Conservation (phyloP, 1,140 invertebrate species). For the Colletes latitarsis region DNA sequence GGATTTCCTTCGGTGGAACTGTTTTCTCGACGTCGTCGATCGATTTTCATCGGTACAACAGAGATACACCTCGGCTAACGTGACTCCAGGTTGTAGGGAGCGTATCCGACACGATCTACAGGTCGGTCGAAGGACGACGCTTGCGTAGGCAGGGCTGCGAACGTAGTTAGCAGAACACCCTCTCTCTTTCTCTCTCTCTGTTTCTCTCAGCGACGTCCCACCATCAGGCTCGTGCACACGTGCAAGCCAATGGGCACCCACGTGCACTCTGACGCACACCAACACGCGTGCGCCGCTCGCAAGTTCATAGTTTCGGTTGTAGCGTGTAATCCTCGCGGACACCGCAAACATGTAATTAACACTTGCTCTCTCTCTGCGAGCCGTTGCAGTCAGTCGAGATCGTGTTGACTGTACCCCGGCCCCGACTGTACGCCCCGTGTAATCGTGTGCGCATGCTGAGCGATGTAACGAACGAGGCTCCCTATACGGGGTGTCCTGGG, state of each 20-base stretch:
- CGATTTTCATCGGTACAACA: constrained; percentile 28
- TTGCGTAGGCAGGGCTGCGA: constrained; percentile 13
- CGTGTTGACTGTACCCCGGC: constrained; percentile 49
- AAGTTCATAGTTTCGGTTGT: constrained; percentile 80
- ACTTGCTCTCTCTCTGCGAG: constrained; percentile 72
- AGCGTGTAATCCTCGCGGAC: constrained; percentile 80
- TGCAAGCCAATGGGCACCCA: background rate
- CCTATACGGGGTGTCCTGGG: background rate
- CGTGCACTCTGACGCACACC: constrained; percentile 28
- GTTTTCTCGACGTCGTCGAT: constrained; percentile 8
- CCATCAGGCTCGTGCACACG: background rate
- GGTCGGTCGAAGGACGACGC: constrained; percentile 52
- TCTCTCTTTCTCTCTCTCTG: background rate
- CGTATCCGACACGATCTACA: constrained; percentile 52
- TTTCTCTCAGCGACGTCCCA: background rate
- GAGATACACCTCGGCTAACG: constrained; percentile 18
- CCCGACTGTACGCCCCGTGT: constrained; percentile 34
- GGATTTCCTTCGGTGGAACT: too few species aligned
- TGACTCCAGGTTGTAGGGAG: constrained; percentile 17
- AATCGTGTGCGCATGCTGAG: constrained; percentile 47
- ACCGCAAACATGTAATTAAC: constrained; percentile 82
- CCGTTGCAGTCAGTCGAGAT: constrained; percentile 49
- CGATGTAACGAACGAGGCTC: constrained; percentile 32
- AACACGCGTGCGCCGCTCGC: constrained; percentile 8
- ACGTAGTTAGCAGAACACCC: constrained; percentile 44